phyloP scores from a whole-genome alignment of 2,888 invertebrate genomes.

The Sycophila texana region DNA sequence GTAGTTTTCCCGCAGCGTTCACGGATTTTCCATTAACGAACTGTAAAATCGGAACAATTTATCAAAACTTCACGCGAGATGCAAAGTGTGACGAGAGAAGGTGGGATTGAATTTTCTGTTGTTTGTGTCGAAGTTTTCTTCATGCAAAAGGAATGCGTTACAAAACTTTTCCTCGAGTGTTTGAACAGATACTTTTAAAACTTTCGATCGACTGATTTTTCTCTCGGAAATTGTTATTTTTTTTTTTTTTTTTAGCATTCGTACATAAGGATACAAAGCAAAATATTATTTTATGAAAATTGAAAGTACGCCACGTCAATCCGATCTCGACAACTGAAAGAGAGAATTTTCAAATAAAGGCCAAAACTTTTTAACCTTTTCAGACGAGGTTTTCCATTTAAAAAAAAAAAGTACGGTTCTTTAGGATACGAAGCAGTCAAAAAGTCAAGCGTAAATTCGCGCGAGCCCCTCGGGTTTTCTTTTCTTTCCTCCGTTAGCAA shows the following conservation, averaged over 20 bases:
- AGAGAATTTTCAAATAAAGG: no score
- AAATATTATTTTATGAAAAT: no score
- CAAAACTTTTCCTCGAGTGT: neutral
- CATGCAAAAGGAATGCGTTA: neutral
- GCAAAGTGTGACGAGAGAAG: neutral
- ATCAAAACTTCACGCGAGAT: neutral
- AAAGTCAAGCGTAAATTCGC: no score
- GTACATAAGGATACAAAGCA: no score
- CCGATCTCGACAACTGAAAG: no score
- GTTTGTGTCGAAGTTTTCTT: neutral
- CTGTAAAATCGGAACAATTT: slow-evolving; percentile 18
- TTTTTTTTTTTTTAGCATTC: no score
- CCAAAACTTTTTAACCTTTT: no score
- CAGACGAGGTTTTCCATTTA: no score
- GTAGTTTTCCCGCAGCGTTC: neutral
- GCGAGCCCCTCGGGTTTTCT: neutral
- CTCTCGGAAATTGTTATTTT: neutral
- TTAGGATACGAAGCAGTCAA: no score
- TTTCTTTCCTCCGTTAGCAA: neutral
- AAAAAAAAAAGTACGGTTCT: no score
- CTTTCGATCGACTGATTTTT: neutral
- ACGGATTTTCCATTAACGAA: slow-evolving; percentile 26
- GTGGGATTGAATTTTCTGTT: neutral
- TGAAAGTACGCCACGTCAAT: no score
- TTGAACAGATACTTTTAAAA: neutral